Base-by-base conservation (phyloP, 2,888 invertebrate species). In the Cataglyphis livida region DNA sequence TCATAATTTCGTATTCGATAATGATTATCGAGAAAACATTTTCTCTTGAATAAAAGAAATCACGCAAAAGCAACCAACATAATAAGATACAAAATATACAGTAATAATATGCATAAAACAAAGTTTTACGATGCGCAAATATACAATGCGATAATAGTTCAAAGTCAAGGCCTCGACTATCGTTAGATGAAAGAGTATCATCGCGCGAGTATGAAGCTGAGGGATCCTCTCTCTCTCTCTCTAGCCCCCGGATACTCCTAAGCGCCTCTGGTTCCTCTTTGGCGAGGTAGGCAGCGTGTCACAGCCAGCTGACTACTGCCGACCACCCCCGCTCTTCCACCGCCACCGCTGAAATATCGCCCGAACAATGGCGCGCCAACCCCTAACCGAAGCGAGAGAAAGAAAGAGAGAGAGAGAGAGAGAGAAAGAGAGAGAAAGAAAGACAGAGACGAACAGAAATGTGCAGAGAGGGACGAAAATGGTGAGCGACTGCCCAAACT, bases 291-390 rank as follows among this genome's bases (percentile, higher is more conserved):
- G 92, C 92, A 92, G 93, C 94, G 93, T 94, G 95, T 94, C 95
- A 94, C 92, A 93, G 91, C 93, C 95, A 95, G 94, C 94, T 95
- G 94, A 94, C 94, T 94, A 89, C 90, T 91, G 87, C 90, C 92
- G 91, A 88, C 88, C 82, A 78, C 82, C 84, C 88, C 86, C 87
- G 85, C 82, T 84, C 84, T 75, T 57, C 85, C 87, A 91, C 91
- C 93, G 91, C 92, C 92, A 91, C 90, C 84, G 90, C 92, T 94
- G 93, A 94, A 94, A 94, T 94, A 94, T 94, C 92, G 93, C 93
- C 90, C 91, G 93, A 94, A 94, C 94, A 94, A 94, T 94, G 93
- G 93, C 93, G 93, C 87, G 89, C 90, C 90, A 87, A 85, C 87
- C 86, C 81, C 74, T 82, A 84, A 81, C 85, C 84, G 88, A 75